Evolutionary conservation across 2,113 vertebrate genomes (phyloP), one percentile per base, ranked within the genome.

Genomic region (Carassius auratus): DNA sequence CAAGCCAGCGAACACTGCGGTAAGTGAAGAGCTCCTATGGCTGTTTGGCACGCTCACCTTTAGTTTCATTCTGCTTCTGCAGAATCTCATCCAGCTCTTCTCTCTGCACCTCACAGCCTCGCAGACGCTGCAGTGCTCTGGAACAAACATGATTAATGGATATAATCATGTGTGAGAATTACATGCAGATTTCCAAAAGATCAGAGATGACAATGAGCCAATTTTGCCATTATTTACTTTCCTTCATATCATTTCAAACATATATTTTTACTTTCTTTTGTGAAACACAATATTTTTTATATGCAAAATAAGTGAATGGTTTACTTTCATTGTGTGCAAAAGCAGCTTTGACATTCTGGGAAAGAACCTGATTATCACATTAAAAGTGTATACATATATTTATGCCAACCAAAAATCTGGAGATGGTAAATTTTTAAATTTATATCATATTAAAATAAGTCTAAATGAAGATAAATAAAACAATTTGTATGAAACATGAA

Each of bases 51-150:
- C 64, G 92, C 86, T 90, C 84, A 30, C 94, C 96, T 86, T 86
- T 88, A 38, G 91, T 92, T 10, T 95, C 94, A 0, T 91, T 91
- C 84, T 95, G 94, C 52, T 99, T 96, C 76, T 94, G 91, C 87
- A 96, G 91, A 85, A 98, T 95, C 88, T 98, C 97, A 19, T 95
- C 94, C 74, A 98, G 90, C 93, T 99, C 97, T 0, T 23, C 86
- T 0, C 76, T 92, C 84, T 95, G 79, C 74, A 96, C 94, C 0
- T 82, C 83, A 19, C 89, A 91, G 33, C 96, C 97, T 23, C 94
- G 92, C 61, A 98, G 91, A 79, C 88, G 91, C 48, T 80, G 92
- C 88, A 98, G 91, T 0, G 97, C 97, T 98, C 93, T 4, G 15
- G 3, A 61, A 30, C 0, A 23, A 66, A 1, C 86, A 85, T 38